Percentiles rank a stretch among this genome's conserved stretches.
Evolutionary conservation across 2,888 invertebrate species (phyloP).

Genomic region (Aspidiotus destructor): DNA sequence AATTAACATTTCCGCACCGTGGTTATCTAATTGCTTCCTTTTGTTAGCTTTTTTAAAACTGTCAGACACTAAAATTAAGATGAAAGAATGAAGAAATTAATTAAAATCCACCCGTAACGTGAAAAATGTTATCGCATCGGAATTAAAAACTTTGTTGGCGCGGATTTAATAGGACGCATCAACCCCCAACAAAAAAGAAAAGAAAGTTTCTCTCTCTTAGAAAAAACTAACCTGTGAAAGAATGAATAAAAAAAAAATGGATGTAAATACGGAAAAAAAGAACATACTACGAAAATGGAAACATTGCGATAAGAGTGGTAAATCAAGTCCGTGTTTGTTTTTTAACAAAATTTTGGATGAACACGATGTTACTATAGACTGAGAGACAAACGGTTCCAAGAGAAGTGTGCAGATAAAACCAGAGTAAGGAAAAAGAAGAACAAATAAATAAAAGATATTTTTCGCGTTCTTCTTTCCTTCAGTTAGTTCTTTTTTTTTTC

Average conservation of each 20-base stretch:
- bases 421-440: too few species aligned
- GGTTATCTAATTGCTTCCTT: slow-evolving; percentile 4
- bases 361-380: too few species aligned
- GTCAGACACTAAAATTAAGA: background rate
- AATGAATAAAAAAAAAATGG: background rate
- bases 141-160: slow-evolving; percentile 25
- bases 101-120: slow-evolving; percentile 15
- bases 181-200: background rate
- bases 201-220: background rate
- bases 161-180: slow-evolving; percentile 20
- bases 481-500: too few species aligned
- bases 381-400: too few species aligned
- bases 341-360: background rate
- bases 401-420: too few species aligned
- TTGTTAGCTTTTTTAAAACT: slow-evolving; percentile 1
- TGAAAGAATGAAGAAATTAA: slow-evolving; percentile 6
- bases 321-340: slow-evolving; percentile 1
- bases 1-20: background rate
- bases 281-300: slow-evolving; percentile 2
- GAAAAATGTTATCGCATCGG: slow-evolving; percentile 21
- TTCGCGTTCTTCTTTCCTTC: too few species aligned
- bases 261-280: background rate
- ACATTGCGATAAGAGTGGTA: slow-evolving; percentile 4
- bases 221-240: background rate
- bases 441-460: too few species aligned